Base-by-base conservation (phyloP, 2,113 vertebrate species). In the Gallinago media region DNA sequence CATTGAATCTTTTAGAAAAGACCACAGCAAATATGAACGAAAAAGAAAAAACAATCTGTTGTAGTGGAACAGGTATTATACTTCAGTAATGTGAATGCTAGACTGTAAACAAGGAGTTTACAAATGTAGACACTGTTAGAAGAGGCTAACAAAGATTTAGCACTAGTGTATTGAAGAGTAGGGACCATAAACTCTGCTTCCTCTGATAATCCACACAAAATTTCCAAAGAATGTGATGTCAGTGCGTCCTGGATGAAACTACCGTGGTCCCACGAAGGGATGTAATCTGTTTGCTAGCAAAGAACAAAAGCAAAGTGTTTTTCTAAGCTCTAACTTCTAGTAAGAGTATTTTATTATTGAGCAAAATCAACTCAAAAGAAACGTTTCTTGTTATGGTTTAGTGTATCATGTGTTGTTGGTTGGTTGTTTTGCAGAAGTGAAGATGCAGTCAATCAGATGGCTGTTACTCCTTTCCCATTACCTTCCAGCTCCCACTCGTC, bases 371-470 rank as follows among this genome's bases (percentile, higher is more conserved):
- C 25, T 46, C 31, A 1, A 18, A 73, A 63, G 36, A 40, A 2
- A 46, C 42, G 26, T 34, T 87, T 55, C 5, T 40, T 29, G 0
- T 23, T 47, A 4, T 70, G 65, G 21, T 31, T 67, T 22, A 22
- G 15, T 44, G 59, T 58, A 29, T 96, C n/a, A 66, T 38, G 2
- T 27, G 38, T 21, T 96, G 59, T 66, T 93, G 58, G 12, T 62
- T 91, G 5, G 67, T 47, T 49, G 2, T 89, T 92, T 80, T 63
- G 6, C 98, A 99, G 98, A 98, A 98, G 98, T 83, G 98, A 99
- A 94, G 99, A 99, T 92, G 99, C 99, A 9, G 96, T 99, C 92
- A 98, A 98, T 92, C 99, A 99, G 96, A 99, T 99, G 99, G 99
- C 99, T 0, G 99, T 99, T 38, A 81, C 98, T 65, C 99, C 99